Conservation (phyloP, 2,888 invertebrate species). For the Doris montereyensis region DNA sequence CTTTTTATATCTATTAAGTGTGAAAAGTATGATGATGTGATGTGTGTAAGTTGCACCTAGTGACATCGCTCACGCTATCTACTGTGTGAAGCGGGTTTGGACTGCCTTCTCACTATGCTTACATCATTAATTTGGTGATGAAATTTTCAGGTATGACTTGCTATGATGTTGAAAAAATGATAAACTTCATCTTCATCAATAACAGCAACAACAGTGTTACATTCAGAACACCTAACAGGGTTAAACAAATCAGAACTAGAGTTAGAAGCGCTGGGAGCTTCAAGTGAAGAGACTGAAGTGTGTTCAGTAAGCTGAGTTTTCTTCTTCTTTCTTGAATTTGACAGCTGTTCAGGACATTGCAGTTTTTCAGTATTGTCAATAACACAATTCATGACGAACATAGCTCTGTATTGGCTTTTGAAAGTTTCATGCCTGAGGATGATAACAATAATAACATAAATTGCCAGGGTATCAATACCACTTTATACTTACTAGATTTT, state of each 20-base stretch:
- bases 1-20: no score
- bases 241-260: conserved; percentile 71
- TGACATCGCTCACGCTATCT: no score
- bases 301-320: no score
- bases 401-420: conserved; percentile 77
- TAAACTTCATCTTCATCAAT: conserved; percentile 77
- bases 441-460: no score
- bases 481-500: no score
- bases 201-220: conserved; percentile 77
- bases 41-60: no score
- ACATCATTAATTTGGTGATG: no score
- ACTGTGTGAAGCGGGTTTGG: no score
- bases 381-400: conserved; percentile 78
- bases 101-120: no score
- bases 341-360: conserved; percentile 65
- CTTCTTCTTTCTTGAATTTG: conserved; percentile 58
- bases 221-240: conserved; percentile 75
- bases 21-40: no score
- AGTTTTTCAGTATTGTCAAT: conserved; percentile 70
- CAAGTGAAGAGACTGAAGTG: neutral
- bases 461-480: no score
- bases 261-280: neutral
- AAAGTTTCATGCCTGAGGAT: conserved; percentile 75
- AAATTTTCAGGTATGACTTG: conserved; percentile 71
- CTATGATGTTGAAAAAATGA: conserved; percentile 77